Percentiles rank a stretch among this genome's conserved stretches.
phyloP scores from a whole-genome alignment of 2,888 invertebrate species.

The Callinectes sapidus region DNA sequence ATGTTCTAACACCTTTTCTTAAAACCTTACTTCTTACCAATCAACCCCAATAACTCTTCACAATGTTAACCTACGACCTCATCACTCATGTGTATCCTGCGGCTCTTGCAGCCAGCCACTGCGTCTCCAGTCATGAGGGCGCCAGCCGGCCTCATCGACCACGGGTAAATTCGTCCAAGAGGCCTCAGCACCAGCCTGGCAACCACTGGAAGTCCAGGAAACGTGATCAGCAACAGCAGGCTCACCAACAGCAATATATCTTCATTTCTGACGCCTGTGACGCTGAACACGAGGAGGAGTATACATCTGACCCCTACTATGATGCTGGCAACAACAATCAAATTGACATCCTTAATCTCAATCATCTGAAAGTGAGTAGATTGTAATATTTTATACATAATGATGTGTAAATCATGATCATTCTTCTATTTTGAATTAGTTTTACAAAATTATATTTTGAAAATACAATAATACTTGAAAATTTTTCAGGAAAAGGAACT shows the following conservation, averaged over 20 bases:
- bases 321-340: conserved; percentile 68
- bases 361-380: conserved; percentile 63
- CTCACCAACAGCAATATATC: conserved; percentile 24
- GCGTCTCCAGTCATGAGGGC: conserved; percentile 66
- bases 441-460: not conserved
- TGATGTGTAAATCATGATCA: not conserved
- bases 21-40: not conserved
- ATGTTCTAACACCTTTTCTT: not conserved
- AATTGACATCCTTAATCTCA: conserved; percentile 61
- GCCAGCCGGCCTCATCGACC: conserved; percentile 68
- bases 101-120: conserved; percentile 72
- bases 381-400: not conserved
- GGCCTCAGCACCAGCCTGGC: conserved; percentile 37
- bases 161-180: conserved; percentile 67
- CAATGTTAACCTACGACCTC: conserved; percentile 71
- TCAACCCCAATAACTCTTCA: not conserved
- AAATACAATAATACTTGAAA: not conserved
- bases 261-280: conserved; percentile 48
- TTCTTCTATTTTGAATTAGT: not conserved
- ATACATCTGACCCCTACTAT: conserved; percentile 20
- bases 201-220: conserved; percentile 41
- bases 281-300: conserved; percentile 20
- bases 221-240: conserved; percentile 35
- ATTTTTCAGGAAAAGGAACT: conserved; percentile 45
- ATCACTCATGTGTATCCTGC: conserved; percentile 71